These are phyloP conservation scores for Muscina levida DNA, from an alignment of 2,888 invertebrate genomes.

Conservation along the genomic window DNA sequence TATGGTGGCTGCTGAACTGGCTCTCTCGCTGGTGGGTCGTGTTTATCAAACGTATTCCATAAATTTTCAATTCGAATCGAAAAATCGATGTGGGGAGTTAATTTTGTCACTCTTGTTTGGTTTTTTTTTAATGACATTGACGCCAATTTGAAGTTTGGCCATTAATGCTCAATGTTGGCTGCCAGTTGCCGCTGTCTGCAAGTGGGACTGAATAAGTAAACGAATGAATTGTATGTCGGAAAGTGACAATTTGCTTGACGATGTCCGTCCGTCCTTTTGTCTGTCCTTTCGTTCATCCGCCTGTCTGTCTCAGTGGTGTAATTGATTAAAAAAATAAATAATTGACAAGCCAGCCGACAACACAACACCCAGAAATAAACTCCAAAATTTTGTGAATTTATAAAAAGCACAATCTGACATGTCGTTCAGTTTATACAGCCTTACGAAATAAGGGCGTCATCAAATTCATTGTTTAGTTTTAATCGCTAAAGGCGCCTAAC, in stretches of 20 bases:
- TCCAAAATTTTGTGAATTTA: not conserved
- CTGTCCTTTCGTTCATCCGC: not conserved
- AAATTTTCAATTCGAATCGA: too few species aligned
- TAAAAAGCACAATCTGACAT: not conserved
- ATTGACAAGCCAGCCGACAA: conserved; percentile 43
- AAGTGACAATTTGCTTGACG: conserved; percentile 38
- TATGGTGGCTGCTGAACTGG: too few species aligned
- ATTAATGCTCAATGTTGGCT: not conserved
- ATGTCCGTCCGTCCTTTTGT: conserved; percentile 1
- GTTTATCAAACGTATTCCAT: too few species aligned
- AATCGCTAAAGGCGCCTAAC: conserved; percentile 8
- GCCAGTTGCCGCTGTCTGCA: not conserved
- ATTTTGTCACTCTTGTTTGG: conserved; percentile 35
- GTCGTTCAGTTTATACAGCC: too few species aligned
- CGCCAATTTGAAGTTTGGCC: conserved; percentile 48
- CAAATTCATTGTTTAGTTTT: not conserved
- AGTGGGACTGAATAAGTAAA: conserved; percentile 33
- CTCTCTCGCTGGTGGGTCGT: too few species aligned
- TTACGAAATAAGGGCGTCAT: conserved; percentile 25
- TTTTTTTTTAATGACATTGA: conserved; percentile 60
- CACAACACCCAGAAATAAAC: not conserved
- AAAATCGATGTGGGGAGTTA: conserved; percentile 29
- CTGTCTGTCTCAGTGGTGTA: not conserved
- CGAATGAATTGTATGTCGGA: conserved; percentile 25
- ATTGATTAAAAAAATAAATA: conserved; percentile 42